Percentiles rank a stretch among this genome's conserved stretches.
These are phyloP conservation scores for Diorhabda sublineata DNA, from an alignment of 1,140 invertebrate genomes.

Conservation along the genomic window DNA sequence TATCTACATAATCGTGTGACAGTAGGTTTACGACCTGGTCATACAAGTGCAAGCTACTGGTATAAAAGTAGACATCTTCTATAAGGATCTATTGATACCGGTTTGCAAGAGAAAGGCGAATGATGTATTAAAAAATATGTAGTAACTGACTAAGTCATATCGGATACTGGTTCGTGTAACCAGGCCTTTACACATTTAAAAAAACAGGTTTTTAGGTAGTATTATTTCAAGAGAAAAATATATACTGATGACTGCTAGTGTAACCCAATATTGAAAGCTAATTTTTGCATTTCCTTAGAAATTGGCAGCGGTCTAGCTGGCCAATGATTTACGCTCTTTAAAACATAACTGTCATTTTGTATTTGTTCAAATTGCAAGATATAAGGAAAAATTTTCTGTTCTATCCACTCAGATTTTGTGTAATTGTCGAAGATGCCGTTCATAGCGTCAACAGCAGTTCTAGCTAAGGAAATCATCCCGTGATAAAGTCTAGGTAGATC, in stretches of 20 bases:
- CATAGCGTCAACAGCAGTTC: constrained; percentile 61
- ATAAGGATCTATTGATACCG: no score
- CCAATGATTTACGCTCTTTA: constrained; percentile 45
- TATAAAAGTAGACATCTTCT: no score
- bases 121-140: no score
- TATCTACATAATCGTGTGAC: no score
- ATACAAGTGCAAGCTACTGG: no score
- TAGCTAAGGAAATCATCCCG: constrained; percentile 56
- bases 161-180: no score
- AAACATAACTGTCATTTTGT: constrained; percentile 44
- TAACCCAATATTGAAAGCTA: constrained; percentile 24
- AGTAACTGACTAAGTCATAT: no score
- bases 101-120: no score
- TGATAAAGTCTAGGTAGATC: constrained; percentile 63
- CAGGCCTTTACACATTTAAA: no score
- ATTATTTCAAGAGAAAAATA: no score
- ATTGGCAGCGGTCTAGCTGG: constrained; percentile 43
- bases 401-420: constrained; percentile 73
- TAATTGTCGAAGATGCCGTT: constrained; percentile 67
- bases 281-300: constrained; percentile 44
- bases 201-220: no score
- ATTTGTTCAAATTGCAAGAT: constrained; percentile 49
- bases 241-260: neutral
- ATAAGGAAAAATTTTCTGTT: constrained; percentile 53
- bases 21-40: no score